These are phyloP conservation scores for Reinhardtius hippoglossoides DNA, from an alignment of 2,113 vertebrate species.

Conservation along the genomic window DNA sequence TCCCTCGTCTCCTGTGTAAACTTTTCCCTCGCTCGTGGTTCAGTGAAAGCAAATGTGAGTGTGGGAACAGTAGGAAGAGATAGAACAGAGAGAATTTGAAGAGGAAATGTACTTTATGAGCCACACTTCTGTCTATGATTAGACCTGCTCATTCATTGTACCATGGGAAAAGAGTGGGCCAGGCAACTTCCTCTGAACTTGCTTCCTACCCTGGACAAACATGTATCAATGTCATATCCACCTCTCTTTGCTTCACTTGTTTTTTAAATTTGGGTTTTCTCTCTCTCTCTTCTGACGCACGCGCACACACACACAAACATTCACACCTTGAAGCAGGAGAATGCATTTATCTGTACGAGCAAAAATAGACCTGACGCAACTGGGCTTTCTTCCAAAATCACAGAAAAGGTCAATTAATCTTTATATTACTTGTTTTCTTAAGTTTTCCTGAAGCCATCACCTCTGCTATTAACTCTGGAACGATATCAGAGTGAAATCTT, in stretches of 20 bases:
- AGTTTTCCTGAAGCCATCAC: not conserved
- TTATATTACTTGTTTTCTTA: not conserved
- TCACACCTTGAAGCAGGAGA: constrained; percentile 22
- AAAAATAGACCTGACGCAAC: constrained; percentile 48
- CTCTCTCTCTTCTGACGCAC: constrained; percentile 2
- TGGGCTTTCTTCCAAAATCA: constrained; percentile 23
- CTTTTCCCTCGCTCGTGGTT: constrained; percentile 12
- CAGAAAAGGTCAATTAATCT: constrained; percentile 9
- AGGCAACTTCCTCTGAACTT: constrained; percentile 47
- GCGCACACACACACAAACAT: constrained; percentile 10
- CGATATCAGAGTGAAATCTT: not conserved
- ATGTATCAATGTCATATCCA: constrained; percentile 45
- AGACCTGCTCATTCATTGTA: constrained; percentile 27
- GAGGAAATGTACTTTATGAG: constrained; percentile 12
- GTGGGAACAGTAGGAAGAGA: constrained; percentile 21
- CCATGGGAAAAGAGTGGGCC: constrained; percentile 56
- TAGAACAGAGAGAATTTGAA: not conserved
- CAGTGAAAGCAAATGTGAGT: constrained; percentile 28
- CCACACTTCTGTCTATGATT: constrained; percentile 27
- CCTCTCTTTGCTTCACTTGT: constrained; percentile 10
- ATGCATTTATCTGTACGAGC: constrained; percentile 51
- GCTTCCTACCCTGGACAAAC: constrained; percentile 36
- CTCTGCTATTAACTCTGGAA: not conserved
- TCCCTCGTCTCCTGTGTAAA: constrained; percentile 16
- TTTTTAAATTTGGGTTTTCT: constrained; percentile 14